phyloP scores from a whole-genome alignment of 2,888 invertebrate species.

The Eristalinus aeneus region DNA sequence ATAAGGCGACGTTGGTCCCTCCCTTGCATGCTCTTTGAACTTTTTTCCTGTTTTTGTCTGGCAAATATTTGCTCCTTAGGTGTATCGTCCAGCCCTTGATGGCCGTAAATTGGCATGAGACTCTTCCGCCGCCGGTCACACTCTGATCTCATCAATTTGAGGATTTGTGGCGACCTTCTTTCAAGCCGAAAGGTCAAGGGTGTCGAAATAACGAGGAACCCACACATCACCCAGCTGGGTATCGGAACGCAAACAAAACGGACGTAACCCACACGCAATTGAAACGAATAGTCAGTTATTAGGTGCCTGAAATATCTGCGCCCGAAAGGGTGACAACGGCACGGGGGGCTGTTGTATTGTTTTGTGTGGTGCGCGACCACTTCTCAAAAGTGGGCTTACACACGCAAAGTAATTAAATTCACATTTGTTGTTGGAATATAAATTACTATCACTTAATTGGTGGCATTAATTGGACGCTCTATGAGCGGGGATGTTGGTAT shows the following conservation, averaged over 20 bases:
- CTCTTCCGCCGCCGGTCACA: neutral
- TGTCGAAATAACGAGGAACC: constrained; percentile 3
- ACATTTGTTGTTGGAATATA: constrained; percentile 16
- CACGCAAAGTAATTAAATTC: constrained; percentile 35
- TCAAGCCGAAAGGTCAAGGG: constrained; percentile 33
- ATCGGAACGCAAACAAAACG: neutral
- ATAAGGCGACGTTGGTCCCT: constrained; percentile 1
- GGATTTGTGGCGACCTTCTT: neutral
- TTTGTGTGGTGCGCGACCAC: neutral
- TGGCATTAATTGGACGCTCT: constrained; percentile 4
- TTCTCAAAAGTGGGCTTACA: neutral
- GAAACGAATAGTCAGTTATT: constrained; percentile 33
- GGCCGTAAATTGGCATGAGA: neutral
- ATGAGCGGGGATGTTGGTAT: neutral
- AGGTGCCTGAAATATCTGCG: neutral
- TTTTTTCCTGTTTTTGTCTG: neutral
- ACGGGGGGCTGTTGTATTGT: neutral
- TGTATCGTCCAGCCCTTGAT: neutral
- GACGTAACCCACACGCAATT: constrained; percentile 11
- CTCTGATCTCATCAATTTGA: constrained; percentile 31
- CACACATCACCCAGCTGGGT: neutral
- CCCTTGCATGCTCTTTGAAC: constrained; percentile 29
- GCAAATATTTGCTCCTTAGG: neutral
- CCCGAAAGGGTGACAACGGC: neutral
- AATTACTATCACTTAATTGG: constrained; percentile 25